Percentiles rank a stretch among this genome's conserved stretches.
Conservation (phyloP, 2,888 invertebrate genomes). For the Ochropleura plecta region DNA sequence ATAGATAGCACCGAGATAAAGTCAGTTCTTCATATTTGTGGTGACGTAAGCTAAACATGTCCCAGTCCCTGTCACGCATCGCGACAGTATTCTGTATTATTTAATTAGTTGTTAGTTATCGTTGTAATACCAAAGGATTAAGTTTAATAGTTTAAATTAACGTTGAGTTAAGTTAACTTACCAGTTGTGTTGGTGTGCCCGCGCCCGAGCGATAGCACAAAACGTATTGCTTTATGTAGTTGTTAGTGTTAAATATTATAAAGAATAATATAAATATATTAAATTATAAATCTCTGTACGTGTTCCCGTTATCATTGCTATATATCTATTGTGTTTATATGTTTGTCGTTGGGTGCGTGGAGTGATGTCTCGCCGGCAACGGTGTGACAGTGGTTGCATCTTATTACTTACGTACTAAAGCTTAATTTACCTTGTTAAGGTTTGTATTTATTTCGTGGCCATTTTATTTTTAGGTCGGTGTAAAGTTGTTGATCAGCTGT, state of each 20-base stretch:
- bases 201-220: constrained; percentile 79
- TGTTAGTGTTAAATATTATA: constrained; percentile 81
- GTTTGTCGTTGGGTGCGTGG: constrained; percentile 56
- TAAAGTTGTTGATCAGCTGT: constrained; percentile 43
- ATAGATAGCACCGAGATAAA: neutral
- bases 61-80: constrained; percentile 44
- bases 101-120: constrained; percentile 70
- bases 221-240: constrained; percentile 87
- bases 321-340: constrained; percentile 67
- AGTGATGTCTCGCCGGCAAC: constrained; percentile 58
- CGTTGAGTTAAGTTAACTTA: constrained; percentile 69
- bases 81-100: constrained; percentile 76
- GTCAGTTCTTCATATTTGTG: too few relatives aligned
- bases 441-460: constrained; percentile 62
- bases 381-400: constrained; percentile 51
- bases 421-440: constrained; percentile 55
- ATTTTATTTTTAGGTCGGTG: constrained; percentile 57
- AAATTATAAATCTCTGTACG: constrained; percentile 79
- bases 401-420: constrained; percentile 62
- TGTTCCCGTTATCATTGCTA: constrained; percentile 74
- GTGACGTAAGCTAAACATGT: constrained; percentile 38
- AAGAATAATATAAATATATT: constrained; percentile 69
- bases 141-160: constrained; percentile 59
- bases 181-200: constrained; percentile 53
- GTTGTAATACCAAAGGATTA: constrained; percentile 79